Base-by-base conservation (phyloP, 2,797 vertebrate species). In the Acanthornis magna region DNA sequence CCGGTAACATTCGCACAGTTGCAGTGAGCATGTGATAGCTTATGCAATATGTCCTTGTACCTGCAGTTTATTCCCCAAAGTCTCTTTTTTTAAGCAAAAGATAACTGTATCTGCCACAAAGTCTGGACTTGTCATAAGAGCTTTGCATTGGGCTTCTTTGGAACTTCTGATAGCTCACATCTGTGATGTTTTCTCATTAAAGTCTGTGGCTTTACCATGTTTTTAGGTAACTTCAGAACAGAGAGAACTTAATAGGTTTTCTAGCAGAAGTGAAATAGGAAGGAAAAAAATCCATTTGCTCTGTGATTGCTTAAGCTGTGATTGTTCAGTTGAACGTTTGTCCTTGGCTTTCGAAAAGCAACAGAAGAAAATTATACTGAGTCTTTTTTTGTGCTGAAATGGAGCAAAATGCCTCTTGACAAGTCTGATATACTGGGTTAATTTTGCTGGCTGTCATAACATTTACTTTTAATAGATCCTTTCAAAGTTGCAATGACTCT, bases 41-140 rank as follows among this genome's bases (percentile, higher is more conserved):
- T 97, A 97, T 97, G 96, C 97, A 98, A 96, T 97, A 88, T 96
- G 89, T 95, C 91, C 96, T 95, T 95, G 50, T 95, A 96, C 89
- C 95, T 97, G 85, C 94, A 80, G 92, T 95, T 97, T 93, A 71
- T 96, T 94, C 89, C 81, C 77, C 88, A 38, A 95, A 96, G 62
- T 96, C 85, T 51, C n/a, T 21, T 19, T 96, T 38, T 94, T n/a
- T 90, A 84, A 85, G 84, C 61, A 94, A 89, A 96, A 95, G 76
- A 71, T 72, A n/a, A 10, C 72, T 85, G 25, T 75, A 53, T 93
- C 78, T 92, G 80, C 78, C 60, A 86, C 26, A 25, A 87, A 92
- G 71, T 88, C 79, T 93, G 86, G 89, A 71, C 50, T 62, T 94
- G 65, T 63, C 84, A 22, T 79, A 89, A 96, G 85, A 84, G 71